Conservation (phyloP, 2,888 invertebrate genomes). For the Aphrophora alni region DNA sequence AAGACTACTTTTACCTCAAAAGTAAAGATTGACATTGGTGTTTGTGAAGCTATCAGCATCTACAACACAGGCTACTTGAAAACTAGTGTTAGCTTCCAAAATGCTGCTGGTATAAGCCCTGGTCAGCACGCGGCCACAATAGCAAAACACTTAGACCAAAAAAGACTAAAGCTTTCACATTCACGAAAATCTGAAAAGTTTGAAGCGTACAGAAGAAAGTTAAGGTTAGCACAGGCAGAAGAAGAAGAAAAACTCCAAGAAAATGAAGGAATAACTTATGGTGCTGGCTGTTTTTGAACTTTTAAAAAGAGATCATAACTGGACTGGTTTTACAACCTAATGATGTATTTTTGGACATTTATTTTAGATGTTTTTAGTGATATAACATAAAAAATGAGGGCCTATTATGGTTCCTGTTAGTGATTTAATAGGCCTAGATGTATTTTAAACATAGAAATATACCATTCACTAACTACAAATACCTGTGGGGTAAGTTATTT, state of each 20-base stretch:
- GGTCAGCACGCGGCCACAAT: not conserved
- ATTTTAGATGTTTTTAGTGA: too few species aligned
- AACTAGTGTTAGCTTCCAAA: constrained; percentile 5
- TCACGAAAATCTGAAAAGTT: not conserved
- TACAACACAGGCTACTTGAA: too few species aligned
- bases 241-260: constrained; percentile 13
- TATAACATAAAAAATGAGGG: too few species aligned
- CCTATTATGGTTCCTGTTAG: too few species aligned
- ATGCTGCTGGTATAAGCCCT: constrained; percentile 17
- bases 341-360: not conserved
- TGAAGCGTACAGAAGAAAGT: constrained; percentile 4
- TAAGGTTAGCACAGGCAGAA: constrained; percentile 12
- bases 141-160: not conserved
- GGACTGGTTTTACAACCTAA: constrained; percentile 17
- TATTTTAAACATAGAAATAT: too few species aligned
- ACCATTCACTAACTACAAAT: too few species aligned
- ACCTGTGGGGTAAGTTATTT: too few species aligned
- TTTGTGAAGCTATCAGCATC: too few species aligned
- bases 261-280: constrained; percentile 16
- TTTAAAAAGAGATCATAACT: not conserved
- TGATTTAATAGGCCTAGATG: too few species aligned
- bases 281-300: constrained; percentile 14
- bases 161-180: not conserved
- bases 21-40: too few species aligned
- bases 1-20: too few species aligned